Evolutionary conservation across 2,888 invertebrate genomes (phyloP).

Genomic region (Chorisops tibialis): DNA sequence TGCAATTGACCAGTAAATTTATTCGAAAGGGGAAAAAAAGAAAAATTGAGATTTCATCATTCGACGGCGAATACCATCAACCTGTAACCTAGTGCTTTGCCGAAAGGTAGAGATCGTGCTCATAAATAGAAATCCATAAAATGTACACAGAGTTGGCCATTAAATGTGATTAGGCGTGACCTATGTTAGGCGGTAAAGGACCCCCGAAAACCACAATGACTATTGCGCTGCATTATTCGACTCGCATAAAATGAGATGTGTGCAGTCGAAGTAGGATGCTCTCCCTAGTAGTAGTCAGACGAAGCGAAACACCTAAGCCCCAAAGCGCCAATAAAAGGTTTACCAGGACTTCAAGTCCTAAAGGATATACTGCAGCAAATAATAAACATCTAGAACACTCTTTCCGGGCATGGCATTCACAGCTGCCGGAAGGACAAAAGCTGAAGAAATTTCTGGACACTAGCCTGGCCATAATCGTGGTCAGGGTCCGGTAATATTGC

Average conservation of each 20-base stretch:
- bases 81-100: conserved; percentile 12
- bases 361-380: no score
- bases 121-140: conserved; percentile 16
- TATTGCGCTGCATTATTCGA: conserved; percentile 5
- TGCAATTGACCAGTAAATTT: neutral
- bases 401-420: neutral
- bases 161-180: conserved; percentile 7
- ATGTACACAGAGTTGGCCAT: conserved; percentile 1
- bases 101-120: conserved; percentile 20
- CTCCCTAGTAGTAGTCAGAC: no score
- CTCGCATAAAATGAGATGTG: conserved; percentile 11
- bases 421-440: conserved; percentile 11
- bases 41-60: conserved; percentile 6
- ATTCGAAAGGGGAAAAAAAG: neutral
- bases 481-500: conserved; percentile 28
- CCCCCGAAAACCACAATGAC: conserved; percentile 1
- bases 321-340: no score
- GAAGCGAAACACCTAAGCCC: no score
- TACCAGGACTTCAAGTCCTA: no score
- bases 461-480: conserved; percentile 19
- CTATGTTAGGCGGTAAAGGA: neutral
- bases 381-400: neutral
- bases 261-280: no score
- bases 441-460: conserved; percentile 14
- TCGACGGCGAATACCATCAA: conserved; percentile 6